Conservation (phyloP, 1,140 invertebrate genomes). For the Listronotus oregonensis region DNA sequence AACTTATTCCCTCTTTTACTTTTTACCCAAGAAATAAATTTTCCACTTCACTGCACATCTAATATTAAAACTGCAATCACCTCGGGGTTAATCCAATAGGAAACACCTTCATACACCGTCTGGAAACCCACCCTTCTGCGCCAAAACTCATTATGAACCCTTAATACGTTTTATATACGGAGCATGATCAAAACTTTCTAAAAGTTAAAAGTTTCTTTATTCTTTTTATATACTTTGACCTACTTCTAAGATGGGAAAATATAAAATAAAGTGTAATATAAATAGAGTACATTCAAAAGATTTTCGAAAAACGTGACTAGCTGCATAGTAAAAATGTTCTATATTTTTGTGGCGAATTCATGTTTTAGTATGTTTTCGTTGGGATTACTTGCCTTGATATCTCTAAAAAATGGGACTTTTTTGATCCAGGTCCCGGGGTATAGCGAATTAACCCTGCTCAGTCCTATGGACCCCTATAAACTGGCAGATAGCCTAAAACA, state of each 20-base stretch:
- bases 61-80: slow-evolving; percentile 34
- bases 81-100: slow-evolving; percentile 29
- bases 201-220: slow-evolving; percentile 14
- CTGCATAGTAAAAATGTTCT: too few species aligned
- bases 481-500: too few species aligned
- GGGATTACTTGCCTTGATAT: too few species aligned
- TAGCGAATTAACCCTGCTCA: too few species aligned
- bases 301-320: background rate
- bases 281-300: background rate
- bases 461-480: too few species aligned
- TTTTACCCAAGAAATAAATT: slow-evolving; percentile 21
- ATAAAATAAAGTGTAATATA: slow-evolving; percentile 6
- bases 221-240: slow-evolving; percentile 3
- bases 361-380: too few species aligned
- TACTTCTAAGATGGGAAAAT: background rate
- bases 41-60: slow-evolving; percentile 22
- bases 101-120: slow-evolving; percentile 28
- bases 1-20: background rate
- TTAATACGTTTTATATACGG: slow-evolving; percentile 30
- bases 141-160: slow-evolving; percentile 28
- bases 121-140: slow-evolving; percentile 24
- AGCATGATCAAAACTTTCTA: slow-evolving; percentile 24
- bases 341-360: too few species aligned
- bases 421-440: too few species aligned
- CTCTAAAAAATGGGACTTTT: too few species aligned